phyloP scores from a whole-genome alignment of 2,797 vertebrate genomes.

The Lithobates sylvaticus region DNA sequence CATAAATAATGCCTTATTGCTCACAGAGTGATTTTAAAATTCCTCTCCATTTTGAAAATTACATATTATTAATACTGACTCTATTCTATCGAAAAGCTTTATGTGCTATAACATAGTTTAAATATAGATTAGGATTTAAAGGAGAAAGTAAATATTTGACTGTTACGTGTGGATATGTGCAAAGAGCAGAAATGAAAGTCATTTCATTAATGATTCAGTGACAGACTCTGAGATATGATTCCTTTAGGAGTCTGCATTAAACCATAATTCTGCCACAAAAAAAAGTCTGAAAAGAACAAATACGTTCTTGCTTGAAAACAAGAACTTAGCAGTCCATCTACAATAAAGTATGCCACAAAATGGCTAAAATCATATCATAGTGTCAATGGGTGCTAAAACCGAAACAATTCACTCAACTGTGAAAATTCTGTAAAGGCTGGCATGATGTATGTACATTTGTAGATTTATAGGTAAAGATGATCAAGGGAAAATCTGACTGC shows the following conservation, averaged over 20 bases:
- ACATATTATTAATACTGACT: slow-evolving; percentile 32
- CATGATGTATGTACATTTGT: no score
- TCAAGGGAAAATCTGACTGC: no score
- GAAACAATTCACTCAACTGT: no score
- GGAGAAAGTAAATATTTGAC: slow-evolving; percentile 24
- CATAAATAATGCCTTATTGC: slow-evolving; percentile 28
- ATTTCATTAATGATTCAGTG: slow-evolving; percentile 51
- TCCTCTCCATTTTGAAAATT: slow-evolving; percentile 36
- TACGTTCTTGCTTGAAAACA: not conserved
- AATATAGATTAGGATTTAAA: slow-evolving; percentile 33
- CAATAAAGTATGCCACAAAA: not conserved
- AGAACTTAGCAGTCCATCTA: slow-evolving; percentile 4
- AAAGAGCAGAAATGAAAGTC: slow-evolving; percentile 25
- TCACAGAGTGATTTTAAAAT: slow-evolving; percentile 18
- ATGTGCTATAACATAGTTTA: slow-evolving; percentile 16
- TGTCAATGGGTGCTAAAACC: not conserved
- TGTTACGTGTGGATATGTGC: slow-evolving; percentile 24
- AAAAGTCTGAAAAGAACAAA: slow-evolving; percentile 12
- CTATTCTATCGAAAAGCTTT: slow-evolving; percentile 25
- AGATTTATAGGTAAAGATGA: no score
- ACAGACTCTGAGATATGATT: slow-evolving; percentile 41
- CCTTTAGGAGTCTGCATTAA: slow-evolving; percentile 8
- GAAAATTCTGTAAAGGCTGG: not conserved
- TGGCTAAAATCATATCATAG: not conserved
- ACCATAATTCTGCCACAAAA: slow-evolving; percentile 19